Percentiles rank a stretch among this genome's conserved stretches.
phyloP scores from a whole-genome alignment of 2,888 invertebrate species.

The Euplagia quadripunctaria region DNA sequence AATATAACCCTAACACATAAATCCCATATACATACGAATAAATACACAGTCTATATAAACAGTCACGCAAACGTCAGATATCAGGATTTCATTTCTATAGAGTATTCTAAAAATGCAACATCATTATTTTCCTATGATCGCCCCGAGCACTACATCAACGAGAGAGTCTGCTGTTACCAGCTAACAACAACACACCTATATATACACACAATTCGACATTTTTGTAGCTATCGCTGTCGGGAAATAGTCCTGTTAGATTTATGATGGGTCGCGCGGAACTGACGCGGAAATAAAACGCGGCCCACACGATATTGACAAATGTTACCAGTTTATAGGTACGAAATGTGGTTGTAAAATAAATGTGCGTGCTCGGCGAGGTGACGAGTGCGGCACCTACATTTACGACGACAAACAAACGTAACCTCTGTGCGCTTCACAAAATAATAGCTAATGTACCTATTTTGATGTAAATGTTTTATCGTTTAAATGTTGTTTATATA shows the following conservation, averaged over 20 bases:
- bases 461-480: not conserved
- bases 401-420: not conserved
- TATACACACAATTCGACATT: constrained; percentile 5
- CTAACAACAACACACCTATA: constrained; percentile 1
- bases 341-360: constrained; percentile 1
- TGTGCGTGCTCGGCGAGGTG: constrained; percentile 1
- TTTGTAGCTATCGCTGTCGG: constrained; percentile 19
- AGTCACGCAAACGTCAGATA: not conserved
- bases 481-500: not conserved
- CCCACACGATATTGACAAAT: constrained; percentile 34
- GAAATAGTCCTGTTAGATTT: constrained; percentile 36
- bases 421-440: not conserved
- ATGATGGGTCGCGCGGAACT: constrained; percentile 27
- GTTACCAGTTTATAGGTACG: constrained; percentile 26
- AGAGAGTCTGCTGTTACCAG: not conserved
- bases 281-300: constrained; percentile 44
- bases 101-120: constrained; percentile 12
- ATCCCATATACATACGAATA: not conserved
- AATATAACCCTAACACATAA: not conserved
- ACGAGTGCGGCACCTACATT: not conserved
- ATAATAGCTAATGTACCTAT: not conserved
- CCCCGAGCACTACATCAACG: not conserved
- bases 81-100: constrained; percentile 6
- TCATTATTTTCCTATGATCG: constrained; percentile 12
- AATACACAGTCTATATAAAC: not conserved